phyloP scores from a whole-genome alignment of 2,888 invertebrate species.

The Tromatobia lineatoria region DNA sequence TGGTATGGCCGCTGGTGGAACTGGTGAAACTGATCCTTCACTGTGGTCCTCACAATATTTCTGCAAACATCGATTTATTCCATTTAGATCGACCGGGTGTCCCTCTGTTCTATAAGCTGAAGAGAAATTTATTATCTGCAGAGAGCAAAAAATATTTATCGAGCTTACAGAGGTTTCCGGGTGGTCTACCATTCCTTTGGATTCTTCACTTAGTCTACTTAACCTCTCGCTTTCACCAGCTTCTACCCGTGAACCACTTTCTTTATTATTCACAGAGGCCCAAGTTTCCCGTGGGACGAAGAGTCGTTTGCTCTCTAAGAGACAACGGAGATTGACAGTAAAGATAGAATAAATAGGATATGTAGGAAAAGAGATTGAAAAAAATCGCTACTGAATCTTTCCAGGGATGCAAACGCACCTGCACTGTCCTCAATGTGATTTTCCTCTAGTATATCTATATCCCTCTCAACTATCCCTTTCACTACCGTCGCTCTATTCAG shows the following conservation, averaged over 20 bases:
- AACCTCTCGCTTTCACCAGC: conserved; percentile 9
- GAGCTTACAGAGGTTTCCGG: background rate
- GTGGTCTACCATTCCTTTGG: background rate
- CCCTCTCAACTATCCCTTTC: conserved; percentile 12
- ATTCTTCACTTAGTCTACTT: conserved; percentile 12
- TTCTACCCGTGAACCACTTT: conserved; percentile 2
- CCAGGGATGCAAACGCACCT: conserved; percentile 42
- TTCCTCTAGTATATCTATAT: background rate
- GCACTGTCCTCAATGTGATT: conserved; percentile 21
- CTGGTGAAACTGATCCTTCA: conserved; percentile 1
- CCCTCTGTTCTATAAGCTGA: conserved; percentile 33
- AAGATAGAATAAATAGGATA: conserved; percentile 29
- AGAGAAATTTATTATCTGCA: conserved; percentile 37
- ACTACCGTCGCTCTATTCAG: conserved; percentile 24
- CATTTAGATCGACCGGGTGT: conserved; percentile 10
- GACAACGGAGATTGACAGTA: conserved; percentile 32
- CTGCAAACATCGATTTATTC: conserved; percentile 52
- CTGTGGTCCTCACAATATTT: conserved; percentile 47
- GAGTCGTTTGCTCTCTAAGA: conserved; percentile 9
- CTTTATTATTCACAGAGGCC: conserved; percentile 35
- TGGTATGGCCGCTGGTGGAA: background rate
- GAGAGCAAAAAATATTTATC: background rate
- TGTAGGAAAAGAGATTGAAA: conserved; percentile 64
- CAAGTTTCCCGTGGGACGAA: conserved; percentile 4
- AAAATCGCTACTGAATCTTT: conserved; percentile 79